phyloP scores from a whole-genome alignment of 2,888 invertebrate genomes.

The Nemoura dubitans region DNA sequence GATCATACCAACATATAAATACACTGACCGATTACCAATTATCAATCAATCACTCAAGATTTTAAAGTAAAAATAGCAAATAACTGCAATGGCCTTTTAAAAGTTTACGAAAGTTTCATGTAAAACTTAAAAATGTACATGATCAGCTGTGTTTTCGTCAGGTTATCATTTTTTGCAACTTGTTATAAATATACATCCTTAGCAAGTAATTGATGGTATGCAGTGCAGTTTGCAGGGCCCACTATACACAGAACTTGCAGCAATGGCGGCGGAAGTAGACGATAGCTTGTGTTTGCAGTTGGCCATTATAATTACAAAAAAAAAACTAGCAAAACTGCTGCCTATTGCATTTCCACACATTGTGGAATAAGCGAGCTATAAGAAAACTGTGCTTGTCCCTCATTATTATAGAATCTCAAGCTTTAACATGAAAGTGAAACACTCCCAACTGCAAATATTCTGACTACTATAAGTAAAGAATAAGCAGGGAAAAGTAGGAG shows the following conservation, averaged over 20 bases:
- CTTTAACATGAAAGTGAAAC: not conserved
- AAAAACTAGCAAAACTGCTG: conserved; percentile 31
- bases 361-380: not conserved
- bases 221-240: not conserved
- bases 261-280: not conserved
- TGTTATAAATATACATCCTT: not conserved
- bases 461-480: not conserved
- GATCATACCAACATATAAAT: not conserved
- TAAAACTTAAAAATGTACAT: not conserved
- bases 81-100: no score
- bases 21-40: not conserved
- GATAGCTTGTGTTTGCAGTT: conserved; percentile 34
- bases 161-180: not conserved
- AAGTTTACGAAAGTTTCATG: not conserved
- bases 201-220: not conserved
- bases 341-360: conserved; percentile 39
- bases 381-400: conserved; percentile 14
- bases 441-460: not conserved
- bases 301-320: conserved; percentile 29
- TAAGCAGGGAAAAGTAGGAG: not conserved
- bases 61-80: not conserved
- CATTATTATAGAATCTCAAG: conserved; percentile 17
- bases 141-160: conserved; percentile 12
- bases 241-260: not conserved
- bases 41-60: not conserved